Percentiles rank a stretch among this genome's conserved stretches.
These are phyloP conservation scores for Thunnus albacares DNA, from an alignment of 2,797 vertebrate species.

Conservation along the genomic window DNA sequence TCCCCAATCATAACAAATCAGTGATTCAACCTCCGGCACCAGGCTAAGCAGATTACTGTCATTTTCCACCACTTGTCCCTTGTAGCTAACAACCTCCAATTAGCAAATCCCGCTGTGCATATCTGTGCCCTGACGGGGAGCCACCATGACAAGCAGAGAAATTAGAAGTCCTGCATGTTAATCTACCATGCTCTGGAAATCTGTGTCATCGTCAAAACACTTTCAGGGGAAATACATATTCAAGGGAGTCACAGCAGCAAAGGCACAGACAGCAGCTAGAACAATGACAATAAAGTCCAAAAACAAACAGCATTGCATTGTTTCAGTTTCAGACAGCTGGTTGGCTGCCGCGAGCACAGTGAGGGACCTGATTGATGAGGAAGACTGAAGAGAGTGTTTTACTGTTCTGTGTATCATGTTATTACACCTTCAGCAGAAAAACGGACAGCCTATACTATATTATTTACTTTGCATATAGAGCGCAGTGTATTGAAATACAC, in stretches of 20 bases:
- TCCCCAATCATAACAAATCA: conserved; percentile 88
- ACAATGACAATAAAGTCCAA: conserved; percentile 65
- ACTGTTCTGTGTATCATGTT: conserved; percentile 20
- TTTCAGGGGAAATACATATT: conserved; percentile 82
- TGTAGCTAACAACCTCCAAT: conserved; percentile 90
- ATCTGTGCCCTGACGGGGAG: conserved; percentile 87
- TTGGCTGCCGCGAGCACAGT: conserved; percentile 47
- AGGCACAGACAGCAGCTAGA: conserved; percentile 58
- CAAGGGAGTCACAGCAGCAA: conserved; percentile 61
- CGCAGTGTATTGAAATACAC: conserved; percentile 28
- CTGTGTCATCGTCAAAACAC: conserved; percentile 82
- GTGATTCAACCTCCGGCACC: conserved; percentile 84
- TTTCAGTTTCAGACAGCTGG: conserved; percentile 46
- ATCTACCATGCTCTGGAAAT: conserved; percentile 84
- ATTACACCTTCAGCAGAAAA: conserved; percentile 36
- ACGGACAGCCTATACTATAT: not conserved
- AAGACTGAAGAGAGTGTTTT: conserved; percentile 27
- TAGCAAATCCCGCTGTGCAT: conserved; percentile 89
- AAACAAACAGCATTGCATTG: conserved; percentile 61
- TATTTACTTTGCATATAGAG: conserved; percentile 15
- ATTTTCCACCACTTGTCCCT: conserved; percentile 91
- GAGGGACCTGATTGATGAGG: conserved; percentile 41
- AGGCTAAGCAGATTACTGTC: conserved; percentile 89
- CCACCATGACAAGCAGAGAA: conserved; percentile 88
- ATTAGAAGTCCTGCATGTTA: conserved; percentile 87